Conservation (phyloP, 2,888 invertebrate genomes). For the Artemia sinica region DNA sequence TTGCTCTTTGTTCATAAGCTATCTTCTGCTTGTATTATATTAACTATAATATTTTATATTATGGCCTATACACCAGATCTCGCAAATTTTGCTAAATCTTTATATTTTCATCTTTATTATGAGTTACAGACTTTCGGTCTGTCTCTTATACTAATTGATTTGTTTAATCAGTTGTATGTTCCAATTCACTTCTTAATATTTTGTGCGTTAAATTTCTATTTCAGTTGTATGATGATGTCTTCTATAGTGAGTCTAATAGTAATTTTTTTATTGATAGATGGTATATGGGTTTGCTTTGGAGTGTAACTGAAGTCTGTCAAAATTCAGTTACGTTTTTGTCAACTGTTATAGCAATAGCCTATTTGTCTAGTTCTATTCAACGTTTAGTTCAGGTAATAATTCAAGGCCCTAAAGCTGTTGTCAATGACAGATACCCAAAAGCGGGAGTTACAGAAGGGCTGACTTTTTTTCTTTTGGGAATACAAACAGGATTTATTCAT, state of each 20-base stretch:
- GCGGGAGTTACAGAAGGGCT: slow-evolving; percentile 38
- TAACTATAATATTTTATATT: slow-evolving; percentile 32
- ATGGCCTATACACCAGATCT: slow-evolving; percentile 32
- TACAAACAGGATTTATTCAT: slow-evolving; percentile 37
- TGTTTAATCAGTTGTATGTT: slow-evolving; percentile 34
- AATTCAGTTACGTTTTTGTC: slow-evolving; percentile 37
- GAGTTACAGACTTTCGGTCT: slow-evolving; percentile 28
- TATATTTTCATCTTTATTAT: slow-evolving; percentile 27
- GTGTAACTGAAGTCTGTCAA: slow-evolving; percentile 33
- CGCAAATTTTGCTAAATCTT: slow-evolving; percentile 29
- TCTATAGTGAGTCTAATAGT: slow-evolving; percentile 19
- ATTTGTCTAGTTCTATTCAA: slow-evolving; percentile 33
- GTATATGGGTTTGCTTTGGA: slow-evolving; percentile 32
- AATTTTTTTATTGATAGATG: slow-evolving; percentile 29
- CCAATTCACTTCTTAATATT: slow-evolving; percentile 36
- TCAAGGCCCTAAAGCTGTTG: slow-evolving; percentile 31
- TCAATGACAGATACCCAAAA: slow-evolving; percentile 29
- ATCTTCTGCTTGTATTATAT: slow-evolving; percentile 32
- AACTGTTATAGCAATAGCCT: slow-evolving; percentile 37
- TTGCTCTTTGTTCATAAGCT: slow-evolving; percentile 34
- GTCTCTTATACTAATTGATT: slow-evolving; percentile 30
- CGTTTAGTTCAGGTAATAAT: slow-evolving; percentile 33
- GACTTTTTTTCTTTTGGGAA: slow-evolving; percentile 37
- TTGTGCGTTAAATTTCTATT: slow-evolving; percentile 34
- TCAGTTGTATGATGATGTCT: slow-evolving; percentile 30